Evolutionary conservation across 2,888 invertebrate genomes (phyloP).

Genomic region (Monochamus alternatus): DNA sequence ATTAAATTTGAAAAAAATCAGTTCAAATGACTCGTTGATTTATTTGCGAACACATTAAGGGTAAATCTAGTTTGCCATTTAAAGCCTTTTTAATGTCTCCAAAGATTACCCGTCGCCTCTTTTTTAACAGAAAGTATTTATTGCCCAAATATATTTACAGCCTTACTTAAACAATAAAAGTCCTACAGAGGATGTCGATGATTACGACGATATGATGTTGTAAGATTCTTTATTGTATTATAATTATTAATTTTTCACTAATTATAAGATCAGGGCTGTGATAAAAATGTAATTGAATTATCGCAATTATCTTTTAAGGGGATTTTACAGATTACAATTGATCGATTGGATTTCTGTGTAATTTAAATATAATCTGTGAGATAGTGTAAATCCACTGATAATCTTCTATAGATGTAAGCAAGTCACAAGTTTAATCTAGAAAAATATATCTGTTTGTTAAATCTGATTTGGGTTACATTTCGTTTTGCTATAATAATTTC

Average conservation of each 20-base stretch:
- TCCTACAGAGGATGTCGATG: neutral
- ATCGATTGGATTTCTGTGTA: conserved; percentile 34
- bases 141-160: conserved; percentile 10
- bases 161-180: neutral
- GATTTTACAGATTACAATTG: conserved; percentile 30
- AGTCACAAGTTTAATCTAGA: neutral
- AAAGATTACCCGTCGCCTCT: neutral
- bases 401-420: conserved; percentile 20
- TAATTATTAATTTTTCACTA: conserved; percentile 32
- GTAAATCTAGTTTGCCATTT: conserved; percentile 6
- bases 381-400: conserved; percentile 12
- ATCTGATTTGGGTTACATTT: too few relatives aligned
- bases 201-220: neutral
- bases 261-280: conserved; percentile 24
- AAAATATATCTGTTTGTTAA: neutral
- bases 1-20: neutral
- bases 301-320: conserved; percentile 29
- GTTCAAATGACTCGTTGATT: neutral
- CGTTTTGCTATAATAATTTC: neutral
- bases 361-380: conserved; percentile 35
- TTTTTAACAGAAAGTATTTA: neutral
- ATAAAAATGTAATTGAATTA: conserved; percentile 19
- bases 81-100: neutral
- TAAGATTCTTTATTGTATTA: conserved; percentile 21
- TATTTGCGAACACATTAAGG: neutral